Base-by-base conservation (phyloP, 2,797 vertebrate genomes). In the Pipistrellus kuhlii region DNA sequence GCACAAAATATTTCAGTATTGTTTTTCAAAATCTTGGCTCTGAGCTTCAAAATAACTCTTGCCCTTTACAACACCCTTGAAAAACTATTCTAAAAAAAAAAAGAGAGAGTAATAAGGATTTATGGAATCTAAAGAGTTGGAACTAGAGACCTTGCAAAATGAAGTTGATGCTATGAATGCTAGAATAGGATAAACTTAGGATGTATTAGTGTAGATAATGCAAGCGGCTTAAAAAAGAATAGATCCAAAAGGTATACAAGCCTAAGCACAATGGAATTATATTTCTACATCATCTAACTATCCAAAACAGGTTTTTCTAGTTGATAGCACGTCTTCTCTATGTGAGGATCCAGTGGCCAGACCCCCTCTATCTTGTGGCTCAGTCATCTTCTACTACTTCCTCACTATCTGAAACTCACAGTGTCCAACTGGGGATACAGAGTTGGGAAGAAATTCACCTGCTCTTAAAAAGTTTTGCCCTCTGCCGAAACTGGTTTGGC, bases 11-110 rank as follows among this genome's bases (percentile, higher is more conserved):
- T 46, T 35, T 17, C 71, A 71, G 18, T 41, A n/a, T 80, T 80
- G 38, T 62, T 25, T 80, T 88, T 89, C 44, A 89, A 76, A 57
- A 35, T 64, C 27, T 71, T 71, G 55, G 35, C 13, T 55, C 21
- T 81, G 17, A 85, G 27, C 53, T 76, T 32, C 21, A 92, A 68
- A 82, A 82, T 89, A 71, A 62, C 51, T 84, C 44, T 71, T 76
- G 12, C 44, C 44, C 35, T 94, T 91, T 85, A 72, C 9, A 81
- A 53, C 14, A 81, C 15, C 30, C 41, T 82, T 64, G 57, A 82
- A 91, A 69, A 1, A n/a, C 35, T 89, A 72, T 55, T 46, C n/a
- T 85, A 82, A 25, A 76, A 62, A 75, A 76, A 76, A 62, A 48
- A 48, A 48, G 15, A 59, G 30, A 85, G 21, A 62, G 7, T 48